Evolutionary conservation across 2,797 vertebrate species (phyloP), one percentile per base, ranked within the genome.

Genomic region (Alosa sapidissima): DNA sequence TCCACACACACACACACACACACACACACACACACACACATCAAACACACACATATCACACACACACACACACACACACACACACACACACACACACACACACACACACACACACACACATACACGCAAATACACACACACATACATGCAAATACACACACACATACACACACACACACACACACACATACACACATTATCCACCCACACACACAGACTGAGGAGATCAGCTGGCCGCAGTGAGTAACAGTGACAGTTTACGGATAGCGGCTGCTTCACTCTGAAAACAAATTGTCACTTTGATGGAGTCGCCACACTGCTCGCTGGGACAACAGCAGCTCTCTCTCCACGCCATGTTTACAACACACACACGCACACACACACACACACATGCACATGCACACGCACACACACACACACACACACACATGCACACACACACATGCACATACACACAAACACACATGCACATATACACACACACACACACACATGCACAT

Each of bases 331-430:
- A 84, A 89, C 85, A 72, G 86, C 84, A 90, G 84, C 87, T 88
- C 91, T 90, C 90, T 91, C 89, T 89, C 89, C 88, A 87, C 89
- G 90, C 89, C 88, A 93, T 94, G 94, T 95, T 95, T 95, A 94
- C 91, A 84, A 87, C 86, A 62, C 55, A 58, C 11, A 58, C 55
- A 58, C 5, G 2, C 55, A 58, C 55, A n/a, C 21, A 58, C 55
- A 58, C 55, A 21, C 84, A 86, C 85, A 86, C 84, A 83, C 81
- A 84, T 85, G 88, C 86, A 89, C 55, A 58, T 55, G 84, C 82
- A 85, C 86, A 89, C 85, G 89, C 85, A 85, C 88, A 96, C 95
- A 95, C 93, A 96, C 95, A 95, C 94, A 95, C 94, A 94, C 95
- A 96, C 95, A 82, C 82, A 85, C 85, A 88, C 86, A 88, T 86